Percentiles rank a stretch among this genome's conserved stretches.
phyloP scores from a whole-genome alignment of 2,797 vertebrate genomes.

The Myiothlypis chrysogaster region DNA sequence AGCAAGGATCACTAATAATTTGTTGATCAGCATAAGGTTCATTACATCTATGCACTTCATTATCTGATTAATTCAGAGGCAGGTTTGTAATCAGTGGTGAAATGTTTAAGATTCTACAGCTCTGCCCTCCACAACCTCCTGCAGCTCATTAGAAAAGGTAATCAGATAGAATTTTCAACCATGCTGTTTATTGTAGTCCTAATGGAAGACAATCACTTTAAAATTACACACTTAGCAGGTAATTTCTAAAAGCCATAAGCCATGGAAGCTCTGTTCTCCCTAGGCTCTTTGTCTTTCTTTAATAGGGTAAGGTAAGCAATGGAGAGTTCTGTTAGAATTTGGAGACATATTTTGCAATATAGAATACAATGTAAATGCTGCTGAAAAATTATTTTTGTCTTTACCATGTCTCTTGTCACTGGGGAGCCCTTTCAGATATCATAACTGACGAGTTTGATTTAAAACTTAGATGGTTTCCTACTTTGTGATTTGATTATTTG shows the following conservation, averaged over 20 bases:
- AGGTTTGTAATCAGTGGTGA: conserved; percentile 58
- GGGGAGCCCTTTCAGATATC: background rate
- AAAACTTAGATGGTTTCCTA: background rate
- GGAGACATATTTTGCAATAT: background rate
- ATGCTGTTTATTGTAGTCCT: conserved; percentile 62
- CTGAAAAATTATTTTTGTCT: background rate
- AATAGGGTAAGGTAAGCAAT: background rate
- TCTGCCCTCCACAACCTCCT: conserved; percentile 46
- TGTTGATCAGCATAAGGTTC: conserved; percentile 50
- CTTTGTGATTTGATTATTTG: background rate
- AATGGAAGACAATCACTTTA: conserved; percentile 63
- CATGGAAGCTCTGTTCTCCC: background rate
- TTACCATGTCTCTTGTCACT: background rate
- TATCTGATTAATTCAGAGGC: conserved; percentile 61
- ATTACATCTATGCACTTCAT: conserved; percentile 52
- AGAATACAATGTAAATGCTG: background rate
- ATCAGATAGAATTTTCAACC: conserved; percentile 63
- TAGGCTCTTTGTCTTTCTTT: background rate
- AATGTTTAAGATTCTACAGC: conserved; percentile 57
- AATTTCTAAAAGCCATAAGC: conserved; percentile 53
- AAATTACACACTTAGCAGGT: conserved; percentile 63
- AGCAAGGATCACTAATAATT: conserved; percentile 16
- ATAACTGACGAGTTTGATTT: background rate
- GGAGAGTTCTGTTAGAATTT: background rate
- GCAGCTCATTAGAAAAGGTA: conserved; percentile 65